These are phyloP conservation scores for Herpetotheres cachinnans DNA, from an alignment of 2,113 vertebrate genomes.

Conservation along the genomic window DNA sequence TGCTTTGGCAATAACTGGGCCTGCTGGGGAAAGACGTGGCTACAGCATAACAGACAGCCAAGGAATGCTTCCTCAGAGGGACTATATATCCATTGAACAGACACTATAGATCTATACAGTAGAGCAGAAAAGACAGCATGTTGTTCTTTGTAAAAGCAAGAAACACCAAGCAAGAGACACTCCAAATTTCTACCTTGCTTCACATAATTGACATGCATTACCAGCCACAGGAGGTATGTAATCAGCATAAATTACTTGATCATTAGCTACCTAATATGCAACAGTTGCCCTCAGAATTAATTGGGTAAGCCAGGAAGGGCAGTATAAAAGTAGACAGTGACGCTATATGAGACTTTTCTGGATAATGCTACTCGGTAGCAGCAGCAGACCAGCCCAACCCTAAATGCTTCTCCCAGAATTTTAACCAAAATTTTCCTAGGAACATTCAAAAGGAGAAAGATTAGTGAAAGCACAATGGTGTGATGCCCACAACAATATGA, in stretches of 20 bases:
- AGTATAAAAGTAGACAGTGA: background rate
- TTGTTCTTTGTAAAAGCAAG: background rate
- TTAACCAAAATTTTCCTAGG: background rate
- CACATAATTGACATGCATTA: background rate
- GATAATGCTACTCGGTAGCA: background rate
- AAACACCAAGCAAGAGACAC: background rate
- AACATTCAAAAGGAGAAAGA: background rate
- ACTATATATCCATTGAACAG: background rate
- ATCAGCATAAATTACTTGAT: constrained; percentile 6
- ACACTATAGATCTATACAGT: background rate
- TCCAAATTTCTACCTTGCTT: background rate
- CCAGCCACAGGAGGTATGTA: background rate
- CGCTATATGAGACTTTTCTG: background rate
- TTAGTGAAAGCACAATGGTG: background rate
- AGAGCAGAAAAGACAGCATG: background rate
- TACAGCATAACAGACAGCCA: background rate
- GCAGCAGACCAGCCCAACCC: background rate
- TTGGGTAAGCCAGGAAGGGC: background rate
- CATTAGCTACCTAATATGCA: constrained; percentile 3
- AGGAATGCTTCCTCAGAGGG: background rate
- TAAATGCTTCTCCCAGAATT: background rate
- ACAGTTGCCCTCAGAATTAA: constrained; percentile 17
- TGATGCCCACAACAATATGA: background rate
- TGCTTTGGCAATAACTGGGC: background rate
- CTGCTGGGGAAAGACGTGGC: background rate